These are phyloP conservation scores for Dryas iulia DNA, from an alignment of 1,140 invertebrate species.

Conservation along the genomic window DNA sequence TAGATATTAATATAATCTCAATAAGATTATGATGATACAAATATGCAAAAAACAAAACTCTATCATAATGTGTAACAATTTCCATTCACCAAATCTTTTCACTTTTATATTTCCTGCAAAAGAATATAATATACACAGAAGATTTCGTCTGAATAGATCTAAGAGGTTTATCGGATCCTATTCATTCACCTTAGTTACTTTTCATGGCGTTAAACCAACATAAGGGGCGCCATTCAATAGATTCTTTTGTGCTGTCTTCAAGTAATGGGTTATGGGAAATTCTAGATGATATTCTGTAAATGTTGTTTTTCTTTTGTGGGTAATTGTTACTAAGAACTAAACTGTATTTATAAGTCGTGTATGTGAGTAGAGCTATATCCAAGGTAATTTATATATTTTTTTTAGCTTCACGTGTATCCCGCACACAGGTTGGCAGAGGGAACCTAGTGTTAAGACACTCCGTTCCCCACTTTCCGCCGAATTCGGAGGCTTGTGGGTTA, in stretches of 20 bases:
- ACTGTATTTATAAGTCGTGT: background rate
- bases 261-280: slow-evolving; percentile 30
- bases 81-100: background rate
- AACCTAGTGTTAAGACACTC: no score
- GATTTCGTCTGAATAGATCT: slow-evolving; percentile 38
- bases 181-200: slow-evolving; percentile 41
- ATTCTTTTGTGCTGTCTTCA: slow-evolving; percentile 35
- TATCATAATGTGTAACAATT: background rate
- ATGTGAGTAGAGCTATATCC: background rate
- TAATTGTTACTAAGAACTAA: background rate
- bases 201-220: slow-evolving; percentile 31
- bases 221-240: slow-evolving; percentile 31
- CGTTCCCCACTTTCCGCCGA: no score
- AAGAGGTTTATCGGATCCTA: slow-evolving; percentile 42
- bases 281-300: slow-evolving; percentile 13
- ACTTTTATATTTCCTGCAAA: slow-evolving; percentile 7
- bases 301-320: background rate
- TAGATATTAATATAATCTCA: no score
- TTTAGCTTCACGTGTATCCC: no score
- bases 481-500: no score
- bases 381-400: no score
- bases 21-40: no score
- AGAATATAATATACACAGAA: slow-evolving; percentile 16
- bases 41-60: background rate
- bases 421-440: no score